phyloP scores from a whole-genome alignment of 2,888 invertebrate genomes.

The Schrankia costaestrigalis region DNA sequence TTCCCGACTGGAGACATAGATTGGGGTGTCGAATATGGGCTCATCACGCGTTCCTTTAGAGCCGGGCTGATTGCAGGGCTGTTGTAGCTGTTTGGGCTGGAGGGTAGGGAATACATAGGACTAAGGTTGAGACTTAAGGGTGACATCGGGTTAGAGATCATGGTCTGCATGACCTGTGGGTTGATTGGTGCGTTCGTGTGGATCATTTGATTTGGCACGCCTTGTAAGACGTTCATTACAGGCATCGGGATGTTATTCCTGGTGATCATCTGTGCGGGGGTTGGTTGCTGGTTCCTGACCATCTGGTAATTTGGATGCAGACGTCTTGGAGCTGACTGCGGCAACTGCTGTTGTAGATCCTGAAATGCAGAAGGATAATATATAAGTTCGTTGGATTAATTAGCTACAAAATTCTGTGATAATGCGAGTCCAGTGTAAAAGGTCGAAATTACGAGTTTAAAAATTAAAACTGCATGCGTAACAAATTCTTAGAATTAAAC shows the following conservation, averaged over 20 bases:
- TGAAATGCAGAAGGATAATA: conserved; percentile 45
- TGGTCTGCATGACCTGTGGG: conserved; percentile 30
- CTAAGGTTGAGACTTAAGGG: conserved; percentile 64
- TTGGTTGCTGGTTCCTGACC: conserved; percentile 39
- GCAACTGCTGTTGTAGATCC: conserved; percentile 49
- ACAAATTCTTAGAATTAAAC: no score
- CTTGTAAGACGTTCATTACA: conserved; percentile 57
- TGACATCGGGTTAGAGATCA: conserved; percentile 51
- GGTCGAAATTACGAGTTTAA: no score
- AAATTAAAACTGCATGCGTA: no score
- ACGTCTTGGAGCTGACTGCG: conserved; percentile 39
- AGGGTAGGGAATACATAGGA: conserved; percentile 61
- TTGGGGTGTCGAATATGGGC: conserved; percentile 65
- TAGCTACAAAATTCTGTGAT: neutral
- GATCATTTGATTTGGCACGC: conserved; percentile 43
- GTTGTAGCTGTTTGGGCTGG: conserved; percentile 61
- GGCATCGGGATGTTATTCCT: conserved; percentile 51
- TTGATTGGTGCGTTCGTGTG: conserved; percentile 38
- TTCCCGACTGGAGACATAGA: conserved; percentile 63
- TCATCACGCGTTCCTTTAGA: conserved; percentile 54
- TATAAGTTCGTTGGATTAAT: conserved; percentile 27
- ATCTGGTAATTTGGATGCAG: conserved; percentile 45
- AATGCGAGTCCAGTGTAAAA: neutral
- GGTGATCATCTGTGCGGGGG: conserved; percentile 31
- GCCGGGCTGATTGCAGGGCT: conserved; percentile 67